Base-by-base conservation (phyloP, 2,888 invertebrate species). In the Leptothorax acervorum region DNA sequence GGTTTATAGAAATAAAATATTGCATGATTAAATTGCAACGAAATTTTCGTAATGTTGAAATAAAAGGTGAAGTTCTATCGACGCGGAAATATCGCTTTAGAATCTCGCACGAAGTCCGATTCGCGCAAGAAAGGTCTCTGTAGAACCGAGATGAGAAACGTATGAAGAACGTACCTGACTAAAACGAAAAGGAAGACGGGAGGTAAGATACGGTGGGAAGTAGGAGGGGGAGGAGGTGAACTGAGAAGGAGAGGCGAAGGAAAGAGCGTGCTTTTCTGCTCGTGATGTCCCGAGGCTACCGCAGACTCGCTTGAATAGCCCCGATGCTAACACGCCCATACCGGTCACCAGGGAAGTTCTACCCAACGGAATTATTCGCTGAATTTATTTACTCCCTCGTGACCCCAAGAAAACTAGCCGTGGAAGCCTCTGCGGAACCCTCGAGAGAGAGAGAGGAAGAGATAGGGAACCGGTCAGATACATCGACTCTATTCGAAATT, bases 201-300 rank as follows among this genome's bases (percentile, higher is more conserved):
- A 85, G 45, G 65, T 78, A 87, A 60, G 78, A 63, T 68, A 70
- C 62, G 66, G 82, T 31, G 84, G 83, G 86, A 86, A 85, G 68
- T 71, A 51, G 84, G 70, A 42, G 62, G 31, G 31, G 42, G 74
- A 73, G 65, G 66, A 73, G 53, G 68, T 31, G 83, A 53, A 45
- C 39, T 6, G 48, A 79, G 70, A 57, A 76, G 85, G 81, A 83
- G 79, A 79, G 70, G 73, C 71, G 71, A 74, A 84, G 83, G 85
- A 87, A 81, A 88, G 89, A 90, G 85, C 88, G 90, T 87, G 91
- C 82, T 86, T 90, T 87, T 85, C 88, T 87, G 90, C 92, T 94
- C 94, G 94, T 94, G 94, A 94, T 94, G 92, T 93, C 94, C 93
- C 89, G 94, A 90, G 94, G 94, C 94, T 93, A 94, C 93, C 90